Conservation (phyloP, 2,113 vertebrate species). For the Sciurus niger region DNA sequence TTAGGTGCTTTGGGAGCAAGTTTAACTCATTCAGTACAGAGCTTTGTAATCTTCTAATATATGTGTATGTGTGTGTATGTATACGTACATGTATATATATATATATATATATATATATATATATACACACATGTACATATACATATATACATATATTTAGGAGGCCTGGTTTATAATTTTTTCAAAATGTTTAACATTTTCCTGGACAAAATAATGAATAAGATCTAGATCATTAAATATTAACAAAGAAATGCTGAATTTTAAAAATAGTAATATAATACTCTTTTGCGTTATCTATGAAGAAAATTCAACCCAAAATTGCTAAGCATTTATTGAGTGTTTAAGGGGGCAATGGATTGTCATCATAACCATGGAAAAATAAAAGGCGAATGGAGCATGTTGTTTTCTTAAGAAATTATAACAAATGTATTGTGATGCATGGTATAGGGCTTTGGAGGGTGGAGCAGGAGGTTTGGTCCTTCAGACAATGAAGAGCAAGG, state of each 20-base stretch:
- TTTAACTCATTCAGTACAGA: conserved; percentile 59
- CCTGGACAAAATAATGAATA: background rate
- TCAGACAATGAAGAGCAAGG: rapidly evolving
- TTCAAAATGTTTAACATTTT: background rate
- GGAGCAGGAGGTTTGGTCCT: background rate
- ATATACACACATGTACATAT: too few relatives aligned
- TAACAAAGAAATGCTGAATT: background rate
- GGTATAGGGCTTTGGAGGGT: background rate
- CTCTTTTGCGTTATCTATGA: background rate
- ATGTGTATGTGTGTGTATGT: background rate
- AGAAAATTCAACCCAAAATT: background rate
- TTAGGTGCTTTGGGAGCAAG: background rate
- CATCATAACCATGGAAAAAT: background rate
- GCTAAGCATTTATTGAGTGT: background rate
- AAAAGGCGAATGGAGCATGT: background rate
- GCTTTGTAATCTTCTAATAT: background rate
- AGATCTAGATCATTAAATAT: background rate
- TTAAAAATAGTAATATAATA: background rate
- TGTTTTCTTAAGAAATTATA: background rate
- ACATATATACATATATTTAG: background rate
- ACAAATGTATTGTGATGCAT: background rate
- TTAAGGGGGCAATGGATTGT: background rate
- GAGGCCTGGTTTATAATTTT: background rate
- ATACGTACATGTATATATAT: rapidly evolving
- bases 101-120: too few relatives aligned